Evolutionary conservation across 2,113 vertebrate genomes (phyloP).

Genomic region (Psammodynastes pulverulentus): DNA sequence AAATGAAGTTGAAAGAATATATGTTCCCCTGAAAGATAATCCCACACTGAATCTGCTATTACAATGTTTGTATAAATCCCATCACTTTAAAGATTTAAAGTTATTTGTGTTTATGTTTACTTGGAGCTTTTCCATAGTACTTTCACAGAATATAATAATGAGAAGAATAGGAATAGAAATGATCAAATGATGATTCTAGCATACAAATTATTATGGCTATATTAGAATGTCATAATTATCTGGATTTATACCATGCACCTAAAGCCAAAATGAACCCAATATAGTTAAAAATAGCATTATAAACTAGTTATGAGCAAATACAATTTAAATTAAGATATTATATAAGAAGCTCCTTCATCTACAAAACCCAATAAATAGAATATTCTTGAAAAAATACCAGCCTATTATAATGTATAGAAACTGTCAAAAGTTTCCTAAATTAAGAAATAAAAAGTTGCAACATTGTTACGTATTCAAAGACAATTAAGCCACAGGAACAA

Average conservation of each 20-base stretch:
- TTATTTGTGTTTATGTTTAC: background rate
- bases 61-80: background rate
- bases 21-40: background rate
- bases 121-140: background rate
- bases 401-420: background rate
- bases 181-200: background rate
- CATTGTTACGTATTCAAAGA: slow-evolving; percentile 11
- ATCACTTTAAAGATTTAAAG: background rate
- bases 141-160: background rate
- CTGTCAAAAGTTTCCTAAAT: background rate
- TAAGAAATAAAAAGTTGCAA: background rate
- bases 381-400: background rate
- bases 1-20: background rate
- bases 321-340: background rate
- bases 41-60: background rate
- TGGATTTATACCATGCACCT: background rate
- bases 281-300: background rate
- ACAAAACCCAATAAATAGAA: background rate
- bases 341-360: background rate
- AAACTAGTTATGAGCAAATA: background rate
- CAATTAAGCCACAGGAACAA: background rate
- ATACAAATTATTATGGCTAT: background rate
- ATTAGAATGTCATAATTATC: background rate
- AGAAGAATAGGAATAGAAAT: background rate
- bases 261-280: background rate